Conservation (phyloP, 1,140 invertebrate genomes). For the Scaptomyza montana region DNA sequence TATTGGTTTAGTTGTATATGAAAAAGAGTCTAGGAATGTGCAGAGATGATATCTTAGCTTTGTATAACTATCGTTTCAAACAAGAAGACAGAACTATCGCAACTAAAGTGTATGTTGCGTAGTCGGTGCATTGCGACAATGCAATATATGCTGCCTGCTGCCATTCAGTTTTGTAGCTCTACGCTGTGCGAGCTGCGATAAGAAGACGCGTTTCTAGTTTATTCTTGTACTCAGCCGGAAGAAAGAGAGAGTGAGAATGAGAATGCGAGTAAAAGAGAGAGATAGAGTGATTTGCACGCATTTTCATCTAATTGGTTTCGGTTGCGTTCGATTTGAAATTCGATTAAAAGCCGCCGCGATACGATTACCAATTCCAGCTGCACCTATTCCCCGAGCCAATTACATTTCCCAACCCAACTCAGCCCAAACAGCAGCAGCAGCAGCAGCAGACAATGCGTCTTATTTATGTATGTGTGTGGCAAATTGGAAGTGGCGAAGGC, state of each 20-base stretch:
- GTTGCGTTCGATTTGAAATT: conserved; percentile 55
- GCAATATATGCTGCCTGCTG: no score
- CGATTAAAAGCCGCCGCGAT: conserved; percentile 50
- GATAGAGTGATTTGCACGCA: background rate
- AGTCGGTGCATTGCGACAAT: background rate
- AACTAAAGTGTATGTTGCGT: conserved; percentile 5
- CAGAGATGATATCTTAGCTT: no score
- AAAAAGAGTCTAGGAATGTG: no score
- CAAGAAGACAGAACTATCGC: no score
- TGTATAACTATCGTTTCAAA: no score
- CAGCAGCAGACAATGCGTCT: conserved; percentile 34
- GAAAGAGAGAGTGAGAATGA: no score
- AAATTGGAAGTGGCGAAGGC: background rate
- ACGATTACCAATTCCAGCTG: conserved; percentile 43
- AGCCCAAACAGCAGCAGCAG: no score
- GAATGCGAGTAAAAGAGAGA: no score
- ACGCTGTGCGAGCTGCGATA: conserved; percentile 40
- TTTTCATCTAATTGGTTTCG: conserved; percentile 52
- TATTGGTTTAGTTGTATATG: background rate
- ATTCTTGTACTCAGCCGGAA: conserved; percentile 11
- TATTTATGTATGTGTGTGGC: conserved; percentile 3
- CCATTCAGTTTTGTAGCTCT: conserved; percentile 27
- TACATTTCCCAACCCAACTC: conserved; percentile 12
- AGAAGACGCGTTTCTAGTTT: conserved; percentile 27
- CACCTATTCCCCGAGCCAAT: conserved; percentile 53